phyloP scores from a whole-genome alignment of 2,113 vertebrate species.

The Strigops habroptila region DNA sequence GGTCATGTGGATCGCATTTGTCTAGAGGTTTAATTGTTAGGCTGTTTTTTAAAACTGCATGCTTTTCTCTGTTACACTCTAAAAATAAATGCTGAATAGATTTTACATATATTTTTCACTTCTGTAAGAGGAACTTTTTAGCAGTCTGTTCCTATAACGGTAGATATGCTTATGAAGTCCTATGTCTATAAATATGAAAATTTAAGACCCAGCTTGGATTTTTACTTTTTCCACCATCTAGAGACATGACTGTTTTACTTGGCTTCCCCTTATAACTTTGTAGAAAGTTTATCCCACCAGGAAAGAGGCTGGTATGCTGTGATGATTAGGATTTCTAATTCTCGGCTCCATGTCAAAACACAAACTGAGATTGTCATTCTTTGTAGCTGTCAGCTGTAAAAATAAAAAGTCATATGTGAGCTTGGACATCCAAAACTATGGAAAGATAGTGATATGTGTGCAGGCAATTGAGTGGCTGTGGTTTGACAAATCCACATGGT shows the following conservation, averaged over 20 bases:
- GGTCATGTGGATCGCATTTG: neutral
- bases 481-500: neutral
- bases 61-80: neutral
- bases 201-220: neutral
- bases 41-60: neutral
- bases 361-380: neutral
- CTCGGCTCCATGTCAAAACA: neutral
- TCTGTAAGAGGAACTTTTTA: neutral
- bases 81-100: neutral
- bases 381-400: neutral
- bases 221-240: neutral
- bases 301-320: neutral
- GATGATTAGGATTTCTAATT: neutral
- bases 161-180: neutral
- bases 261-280: neutral
- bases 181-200: neutral
- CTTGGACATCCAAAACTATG: neutral
- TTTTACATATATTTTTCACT: neutral
- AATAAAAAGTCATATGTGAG: neutral
- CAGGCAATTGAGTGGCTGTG: neutral
- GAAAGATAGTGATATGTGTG: neutral
- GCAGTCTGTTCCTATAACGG: neutral
- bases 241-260: constrained; percentile 6
- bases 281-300: neutral
- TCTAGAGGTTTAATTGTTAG: neutral